Percentiles rank a stretch among this genome's conserved stretches.
These are phyloP conservation scores for Leptopilina clavipes DNA, from an alignment of 1,140 invertebrate genomes.

Conservation along the genomic window DNA sequence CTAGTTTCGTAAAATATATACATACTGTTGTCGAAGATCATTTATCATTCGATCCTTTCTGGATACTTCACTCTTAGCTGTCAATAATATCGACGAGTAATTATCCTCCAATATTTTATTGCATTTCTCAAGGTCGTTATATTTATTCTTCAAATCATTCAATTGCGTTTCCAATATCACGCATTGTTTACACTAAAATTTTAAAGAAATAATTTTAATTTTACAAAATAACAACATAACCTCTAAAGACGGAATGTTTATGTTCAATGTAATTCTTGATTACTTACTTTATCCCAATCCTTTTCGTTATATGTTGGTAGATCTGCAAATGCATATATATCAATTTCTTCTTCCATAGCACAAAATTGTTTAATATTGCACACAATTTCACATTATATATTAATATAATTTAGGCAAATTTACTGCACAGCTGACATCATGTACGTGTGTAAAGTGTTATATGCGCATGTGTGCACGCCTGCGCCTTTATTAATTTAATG, in stretches of 20 bases:
- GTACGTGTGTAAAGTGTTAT: background rate
- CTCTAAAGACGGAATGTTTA: background rate
- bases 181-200: conserved; percentile 43
- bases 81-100: conserved; percentile 72
- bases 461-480: too few species aligned
- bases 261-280: background rate
- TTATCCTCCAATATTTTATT: conserved; percentile 65
- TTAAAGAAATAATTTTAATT: conserved; percentile 37
- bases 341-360: conserved; percentile 65
- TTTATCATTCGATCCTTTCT: conserved; percentile 71
- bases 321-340: conserved; percentile 69
- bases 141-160: conserved; percentile 42
- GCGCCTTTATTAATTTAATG: background rate
- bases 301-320: conserved; percentile 53
- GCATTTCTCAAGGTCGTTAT: conserved; percentile 49
- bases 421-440: background rate
- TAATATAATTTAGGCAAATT: background rate
- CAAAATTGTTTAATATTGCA: conserved; percentile 6
- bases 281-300: conserved; percentile 47
- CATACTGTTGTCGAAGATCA: conserved; percentile 67
- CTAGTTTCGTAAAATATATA: too few species aligned
- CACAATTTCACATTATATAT: background rate
- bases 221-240: conserved; percentile 46
- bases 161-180: conserved; percentile 51
- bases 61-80: conserved; percentile 72